Base-by-base conservation (phyloP, 1,140 invertebrate species). In the Hermetia illucens region DNA sequence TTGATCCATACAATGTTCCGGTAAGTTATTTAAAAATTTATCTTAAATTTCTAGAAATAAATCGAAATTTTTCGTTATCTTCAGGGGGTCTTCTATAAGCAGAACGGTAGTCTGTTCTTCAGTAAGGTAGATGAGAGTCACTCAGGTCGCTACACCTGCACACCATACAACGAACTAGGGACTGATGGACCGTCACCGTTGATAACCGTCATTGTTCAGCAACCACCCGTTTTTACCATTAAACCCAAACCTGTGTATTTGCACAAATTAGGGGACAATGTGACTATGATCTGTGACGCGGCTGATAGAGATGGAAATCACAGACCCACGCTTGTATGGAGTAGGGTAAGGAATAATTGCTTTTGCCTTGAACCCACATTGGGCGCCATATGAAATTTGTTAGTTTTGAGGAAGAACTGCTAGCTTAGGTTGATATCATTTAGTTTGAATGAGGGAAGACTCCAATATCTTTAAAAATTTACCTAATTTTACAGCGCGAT, bases 131-230 rank as follows among this genome's bases (percentile, higher is more conserved):
- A 75, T 46, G 81, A 85, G 51, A 75, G 68, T 2, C 80, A 84
- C 48, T 76, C 72, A 22, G 82, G 83, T 16, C 71, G 71, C 44
- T 96, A 95, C 62, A 81, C 79, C 17, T 96, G 91, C 57, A 93
- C 85, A 5, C 90, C 92, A 19, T 89, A 83, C 62, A 96, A 94
- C 58, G 72, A 77, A 34, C 70, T 92, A 47, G 91, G 89, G 16
- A 80, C 81, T 4, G 81, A 80, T 36, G 85, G 88, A 2, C 72
- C 83, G 12, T 93, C 89, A 30, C 75, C 77, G 21, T 69, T 74
- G 5, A 91, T 94, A 58, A 77, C 82, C 52, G 89, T 96, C 43
- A 71, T 90, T 49, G 90, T 96, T 31, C 80, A 85, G 66, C 77
- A 79, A 32, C 82, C 85, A 15, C 85, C 85, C 9, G 68, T 79